phyloP scores from a whole-genome alignment of 2,888 invertebrate species.

The Leucania comma region DNA sequence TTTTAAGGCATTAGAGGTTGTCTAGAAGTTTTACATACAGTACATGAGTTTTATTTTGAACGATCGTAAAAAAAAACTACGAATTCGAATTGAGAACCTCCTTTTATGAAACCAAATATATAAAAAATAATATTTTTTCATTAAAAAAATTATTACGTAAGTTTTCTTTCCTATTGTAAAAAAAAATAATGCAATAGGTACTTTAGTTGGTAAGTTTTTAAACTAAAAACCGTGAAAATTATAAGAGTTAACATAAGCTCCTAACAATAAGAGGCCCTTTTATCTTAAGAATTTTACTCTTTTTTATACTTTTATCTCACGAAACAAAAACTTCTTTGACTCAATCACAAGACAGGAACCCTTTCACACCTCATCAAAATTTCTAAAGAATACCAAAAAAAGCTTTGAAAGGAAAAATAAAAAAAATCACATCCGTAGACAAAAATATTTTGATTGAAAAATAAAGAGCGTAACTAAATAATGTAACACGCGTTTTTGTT shows the following conservation, averaged over 20 bases:
- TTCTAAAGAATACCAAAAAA: slow-evolving; percentile 79
- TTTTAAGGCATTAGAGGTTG: background rate
- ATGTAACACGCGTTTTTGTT: slow-evolving; percentile 74
- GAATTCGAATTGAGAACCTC: too few species aligned
- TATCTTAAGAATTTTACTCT: slow-evolving; percentile 52
- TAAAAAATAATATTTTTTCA: too few species aligned
- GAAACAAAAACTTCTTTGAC: slow-evolving; percentile 78
- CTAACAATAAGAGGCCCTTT: slow-evolving; percentile 52
- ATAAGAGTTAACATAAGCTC: slow-evolving; percentile 6
- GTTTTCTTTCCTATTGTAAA: background rate
- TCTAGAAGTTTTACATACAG: background rate
- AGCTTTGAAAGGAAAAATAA: slow-evolving; percentile 70
- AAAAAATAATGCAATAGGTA: background rate
- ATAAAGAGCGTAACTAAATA: slow-evolving; percentile 86
- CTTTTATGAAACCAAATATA: too few species aligned
- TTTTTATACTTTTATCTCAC: slow-evolving; percentile 55
- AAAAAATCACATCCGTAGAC: slow-evolving; percentile 82
- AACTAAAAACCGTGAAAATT: slow-evolving; percentile 32
- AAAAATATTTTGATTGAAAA: slow-evolving; percentile 89
- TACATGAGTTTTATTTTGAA: too few species aligned
- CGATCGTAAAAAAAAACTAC: too few species aligned
- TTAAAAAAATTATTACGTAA: too few species aligned
- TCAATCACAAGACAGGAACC: slow-evolving; percentile 82
- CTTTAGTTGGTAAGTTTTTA: background rate
- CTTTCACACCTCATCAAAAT: slow-evolving; percentile 88